Evolutionary conservation across 2,113 vertebrate species (phyloP).

Genomic region (Choloepus hoffmanni): DNA sequence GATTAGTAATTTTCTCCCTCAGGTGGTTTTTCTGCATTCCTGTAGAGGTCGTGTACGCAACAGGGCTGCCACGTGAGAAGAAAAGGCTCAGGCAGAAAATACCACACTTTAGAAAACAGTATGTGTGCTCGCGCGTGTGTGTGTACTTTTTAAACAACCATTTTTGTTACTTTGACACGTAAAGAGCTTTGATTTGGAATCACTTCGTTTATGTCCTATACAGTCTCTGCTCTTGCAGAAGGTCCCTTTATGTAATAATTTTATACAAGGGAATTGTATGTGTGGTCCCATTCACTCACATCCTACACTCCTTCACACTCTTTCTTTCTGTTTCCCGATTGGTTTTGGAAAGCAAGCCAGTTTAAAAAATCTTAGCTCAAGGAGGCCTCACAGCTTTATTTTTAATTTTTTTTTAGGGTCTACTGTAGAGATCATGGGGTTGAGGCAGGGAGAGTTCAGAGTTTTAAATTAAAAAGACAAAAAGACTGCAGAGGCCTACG

Average conservation of each 20-base stretch:
- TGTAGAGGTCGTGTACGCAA: conserved; percentile 78
- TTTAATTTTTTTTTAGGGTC: background rate
- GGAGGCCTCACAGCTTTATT: background rate
- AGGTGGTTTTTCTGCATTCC: conserved; percentile 87
- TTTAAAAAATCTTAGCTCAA: conserved; percentile 60
- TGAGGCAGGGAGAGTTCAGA: conserved; percentile 23
- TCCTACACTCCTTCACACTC: background rate
- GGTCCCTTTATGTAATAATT: background rate
- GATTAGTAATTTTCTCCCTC: conserved; percentile 88
- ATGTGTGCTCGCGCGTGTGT: conserved; percentile 5
- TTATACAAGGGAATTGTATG: background rate
- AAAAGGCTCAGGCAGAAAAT: conserved; percentile 79
- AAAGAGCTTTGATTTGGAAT: conserved; percentile 69
- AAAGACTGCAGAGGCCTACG: background rate
- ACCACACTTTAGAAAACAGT: conserved; percentile 66
- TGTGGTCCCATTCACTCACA: background rate
- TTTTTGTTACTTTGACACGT: conserved; percentile 72
- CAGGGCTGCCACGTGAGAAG: conserved; percentile 74
- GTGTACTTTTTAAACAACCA: conserved; percentile 73
- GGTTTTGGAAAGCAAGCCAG: conserved; percentile 59
- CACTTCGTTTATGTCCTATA: conserved; percentile 58
- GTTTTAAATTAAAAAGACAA: conserved; percentile 56
- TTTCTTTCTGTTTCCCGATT: background rate
- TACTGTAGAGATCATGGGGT: conserved; percentile 67
- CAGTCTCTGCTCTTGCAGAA: conserved; percentile 53